Evolutionary conservation across 2,888 invertebrate genomes (phyloP).

Genomic region (Heliconius sara): DNA sequence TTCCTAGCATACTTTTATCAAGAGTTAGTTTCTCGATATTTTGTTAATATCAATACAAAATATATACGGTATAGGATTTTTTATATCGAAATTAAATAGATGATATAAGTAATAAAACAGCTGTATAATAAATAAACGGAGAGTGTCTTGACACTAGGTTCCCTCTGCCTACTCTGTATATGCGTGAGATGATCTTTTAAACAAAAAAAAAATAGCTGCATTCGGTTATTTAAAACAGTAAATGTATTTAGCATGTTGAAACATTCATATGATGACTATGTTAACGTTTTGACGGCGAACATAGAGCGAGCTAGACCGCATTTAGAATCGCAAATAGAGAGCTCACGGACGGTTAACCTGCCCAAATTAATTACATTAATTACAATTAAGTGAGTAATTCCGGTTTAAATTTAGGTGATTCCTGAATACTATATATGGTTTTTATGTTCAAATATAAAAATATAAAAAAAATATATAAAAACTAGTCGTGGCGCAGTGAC

Average conservation of each 20-base stretch:
- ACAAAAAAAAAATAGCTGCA: background rate
- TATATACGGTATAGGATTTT: background rate
- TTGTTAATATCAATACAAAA: background rate
- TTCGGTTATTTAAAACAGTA: constrained; percentile 6
- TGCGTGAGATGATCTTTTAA: background rate
- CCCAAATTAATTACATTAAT: constrained; percentile 32
- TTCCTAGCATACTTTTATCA: constrained; percentile 11
- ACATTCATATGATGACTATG: background rate
- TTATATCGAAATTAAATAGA: too few species aligned
- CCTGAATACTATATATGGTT: background rate
- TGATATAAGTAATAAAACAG: too few species aligned
- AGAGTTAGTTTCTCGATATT: background rate
- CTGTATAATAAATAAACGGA: too few species aligned
- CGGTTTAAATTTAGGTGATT: constrained; percentile 31
- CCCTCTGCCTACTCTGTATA: too few species aligned
- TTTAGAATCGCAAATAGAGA: constrained; percentile 17
- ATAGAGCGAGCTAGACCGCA: constrained; percentile 24
- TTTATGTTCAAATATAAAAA: too few species aligned
- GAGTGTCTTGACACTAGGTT: too few species aligned
- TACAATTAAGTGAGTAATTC: constrained; percentile 34
- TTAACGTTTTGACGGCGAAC: constrained; percentile 10
- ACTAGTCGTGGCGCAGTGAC: too few species aligned
- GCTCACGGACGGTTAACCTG: constrained; percentile 16
- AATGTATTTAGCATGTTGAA: constrained; percentile 7
- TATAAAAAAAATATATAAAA: too few species aligned